These are phyloP conservation scores for Nomada ruficornis DNA, from an alignment of 2,888 invertebrate species.

Conservation along the genomic window DNA sequence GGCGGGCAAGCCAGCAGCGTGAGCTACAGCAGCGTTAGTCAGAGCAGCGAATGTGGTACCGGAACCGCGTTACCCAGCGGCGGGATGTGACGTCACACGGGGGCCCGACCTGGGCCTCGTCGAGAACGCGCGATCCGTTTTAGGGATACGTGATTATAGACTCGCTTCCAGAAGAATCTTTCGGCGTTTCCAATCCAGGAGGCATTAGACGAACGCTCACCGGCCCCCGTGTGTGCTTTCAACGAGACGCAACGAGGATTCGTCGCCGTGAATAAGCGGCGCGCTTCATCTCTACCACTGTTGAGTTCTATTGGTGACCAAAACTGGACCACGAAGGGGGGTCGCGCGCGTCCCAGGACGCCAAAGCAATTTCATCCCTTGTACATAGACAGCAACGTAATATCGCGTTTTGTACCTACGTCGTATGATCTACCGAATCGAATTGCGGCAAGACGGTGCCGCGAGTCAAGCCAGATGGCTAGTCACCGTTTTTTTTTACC, in stretches of 20 bases:
- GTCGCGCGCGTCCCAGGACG: conserved; percentile 7
- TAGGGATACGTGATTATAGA: conserved; percentile 81
- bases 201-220: neutral
- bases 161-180: conserved; percentile 5
- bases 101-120: conserved; percentile 80
- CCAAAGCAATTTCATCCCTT: conserved; percentile 8
- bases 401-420: conserved; percentile 54
- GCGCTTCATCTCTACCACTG: neutral
- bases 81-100: conserved; percentile 81
- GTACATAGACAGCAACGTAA: conserved; percentile 33
- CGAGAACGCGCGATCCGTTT: conserved; percentile 81
- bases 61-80: conserved; percentile 69
- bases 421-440: conserved; percentile 40
- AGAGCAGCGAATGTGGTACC: conserved; percentile 80
- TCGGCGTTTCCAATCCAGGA: neutral
- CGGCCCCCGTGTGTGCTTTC: conserved; percentile 25
- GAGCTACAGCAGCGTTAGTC: conserved; percentile 82
- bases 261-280: neutral
- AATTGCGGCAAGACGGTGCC: conserved; percentile 12
- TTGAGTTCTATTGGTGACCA: conserved; percentile 33
- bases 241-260: neutral
- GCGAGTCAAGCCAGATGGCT: conserved; percentile 16
- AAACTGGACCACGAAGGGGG: conserved; percentile 50
- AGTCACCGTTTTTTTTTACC: conserved; percentile 44
- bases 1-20: conserved; percentile 80